Evolutionary conservation across 2,797 vertebrate genomes (phyloP), one percentile per base, ranked within the genome.

Genomic region (Parauchenoglanis punctatus): DNA sequence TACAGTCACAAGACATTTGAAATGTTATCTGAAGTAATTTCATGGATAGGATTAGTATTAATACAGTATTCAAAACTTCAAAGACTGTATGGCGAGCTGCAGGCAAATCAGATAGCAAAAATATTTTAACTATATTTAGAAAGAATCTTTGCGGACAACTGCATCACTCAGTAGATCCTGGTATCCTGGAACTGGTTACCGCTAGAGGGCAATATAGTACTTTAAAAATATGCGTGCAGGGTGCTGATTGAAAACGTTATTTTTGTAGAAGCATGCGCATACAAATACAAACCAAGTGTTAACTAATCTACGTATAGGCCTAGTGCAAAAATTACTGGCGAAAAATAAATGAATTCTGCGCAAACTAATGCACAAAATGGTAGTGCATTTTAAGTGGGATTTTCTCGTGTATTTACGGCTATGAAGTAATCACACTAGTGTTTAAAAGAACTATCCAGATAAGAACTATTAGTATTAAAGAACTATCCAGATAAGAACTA

Each of bases 171-270:
- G 78, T 40, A 54, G 46, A 7, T 46, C 4, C 23, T 59, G 5
- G 8, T 23, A 46, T 31, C n/a, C n/a, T 84, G 25, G 12, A 20
- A 81, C 81, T 83, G 49, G 56, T 59, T 89, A 85, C 90, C 96
- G 90, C 95, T 95, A 96, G 96, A 95, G 95, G 96, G 95, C 94
- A 93, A 92, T 93, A 84, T 95, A 93, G 95, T 87, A 83, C 95
- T 94, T 81, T 86, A 58, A 40, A 88, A 91, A 85, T 15, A 84
- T 68, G 40, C 1, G 46, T 68, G 44, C 25, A 76, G 72, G 25
- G 5, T 23, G 56, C 35, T 49, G 40, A 73, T 46, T 76, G 18
- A 59, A 56, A 40, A 72, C 23, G 12, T 31, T 63, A n/a, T 73
- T 49, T 84, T 28, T 28, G 15, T 67, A 0, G 61, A 82, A 52